These are phyloP conservation scores for Podabrus alpinus DNA, from an alignment of 2,888 invertebrate species.

Conservation along the genomic window DNA sequence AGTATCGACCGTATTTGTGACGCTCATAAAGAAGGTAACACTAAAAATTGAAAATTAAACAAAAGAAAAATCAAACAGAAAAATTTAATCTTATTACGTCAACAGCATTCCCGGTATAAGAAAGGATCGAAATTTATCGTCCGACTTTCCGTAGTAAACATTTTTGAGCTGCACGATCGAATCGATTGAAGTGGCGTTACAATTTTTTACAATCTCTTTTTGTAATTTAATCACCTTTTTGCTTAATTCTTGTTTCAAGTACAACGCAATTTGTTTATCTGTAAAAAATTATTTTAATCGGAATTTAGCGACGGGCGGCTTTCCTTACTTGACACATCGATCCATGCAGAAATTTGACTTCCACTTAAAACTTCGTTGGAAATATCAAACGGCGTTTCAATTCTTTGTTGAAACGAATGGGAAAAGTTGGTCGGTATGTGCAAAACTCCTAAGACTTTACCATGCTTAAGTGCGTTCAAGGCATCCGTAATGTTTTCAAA, in stretches of 20 bases:
- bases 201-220: slow-evolving; percentile 64
- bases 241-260: slow-evolving; percentile 70
- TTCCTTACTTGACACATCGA: slow-evolving; percentile 75
- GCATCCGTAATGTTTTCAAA: slow-evolving; percentile 62
- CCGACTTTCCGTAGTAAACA: slow-evolving; percentile 70
- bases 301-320: not conserved
- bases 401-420: slow-evolving; percentile 60
- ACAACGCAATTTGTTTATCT: slow-evolving; percentile 85
- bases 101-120: slow-evolving; percentile 85
- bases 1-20: slow-evolving; percentile 80
- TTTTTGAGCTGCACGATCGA: slow-evolving; percentile 70
- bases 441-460: slow-evolving; percentile 67
- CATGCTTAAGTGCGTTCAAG: slow-evolving; percentile 59
- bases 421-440: slow-evolving; percentile 77
- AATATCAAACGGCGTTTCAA: slow-evolving; percentile 63
- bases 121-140: slow-evolving; percentile 76
- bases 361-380: slow-evolving; percentile 60
- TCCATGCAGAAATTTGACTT: slow-evolving; percentile 69
- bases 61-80: not conserved
- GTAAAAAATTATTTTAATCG: slow-evolving; percentile 32
- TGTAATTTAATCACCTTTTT: slow-evolving; percentile 72
- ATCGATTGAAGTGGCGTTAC: slow-evolving; percentile 62
- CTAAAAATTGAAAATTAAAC: slow-evolving; percentile 56
- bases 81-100: slow-evolving; percentile 63
- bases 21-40: slow-evolving; percentile 82